A percentile compares a stretch with the other conserved stretches of the same genome.
Conservation (phyloP, 1,140 invertebrate genomes). For the Sinonovacula constricta region DNA sequence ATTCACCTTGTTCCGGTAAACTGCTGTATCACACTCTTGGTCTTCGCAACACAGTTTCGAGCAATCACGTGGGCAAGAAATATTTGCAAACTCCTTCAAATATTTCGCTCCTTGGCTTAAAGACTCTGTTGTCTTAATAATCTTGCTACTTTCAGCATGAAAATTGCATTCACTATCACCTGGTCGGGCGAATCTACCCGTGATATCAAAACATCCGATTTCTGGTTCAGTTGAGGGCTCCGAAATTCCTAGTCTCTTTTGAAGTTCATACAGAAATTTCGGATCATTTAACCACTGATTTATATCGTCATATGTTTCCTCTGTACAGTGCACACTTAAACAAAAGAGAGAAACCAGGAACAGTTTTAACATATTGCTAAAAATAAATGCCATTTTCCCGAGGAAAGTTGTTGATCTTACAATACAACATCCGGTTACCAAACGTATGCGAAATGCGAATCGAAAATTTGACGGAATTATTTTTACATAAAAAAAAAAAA, state of each 20-base stretch:
- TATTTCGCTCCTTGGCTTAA: slow-evolving; percentile 30
- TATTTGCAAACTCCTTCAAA: slow-evolving; percentile 21
- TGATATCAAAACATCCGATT: slow-evolving; percentile 12
- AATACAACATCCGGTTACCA: too few species aligned
- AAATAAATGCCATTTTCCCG: too few species aligned
- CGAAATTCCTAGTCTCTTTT: slow-evolving; percentile 20
- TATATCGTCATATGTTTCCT: slow-evolving; percentile 29
- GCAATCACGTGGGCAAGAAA: slow-evolving; percentile 35
- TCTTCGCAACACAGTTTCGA: slow-evolving; percentile 27
- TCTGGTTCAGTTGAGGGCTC: not conserved
- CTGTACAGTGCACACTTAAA: slow-evolving; percentile 6
- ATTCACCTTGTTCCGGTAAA: slow-evolving; percentile 45
- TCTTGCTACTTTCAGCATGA: slow-evolving; percentile 17
- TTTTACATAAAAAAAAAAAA: too few species aligned
- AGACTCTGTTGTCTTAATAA: slow-evolving; percentile 48
- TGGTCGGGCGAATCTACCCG: slow-evolving; percentile 2
- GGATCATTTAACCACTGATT: slow-evolving; percentile 35
- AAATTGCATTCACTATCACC: slow-evolving; percentile 7
- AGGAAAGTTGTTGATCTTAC: too few species aligned
- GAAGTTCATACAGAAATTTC: slow-evolving; percentile 19
- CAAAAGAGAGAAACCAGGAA: slow-evolving; percentile 6
- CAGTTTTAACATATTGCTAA: too few species aligned
- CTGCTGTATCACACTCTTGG: slow-evolving; percentile 39
- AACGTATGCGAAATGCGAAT: too few species aligned
- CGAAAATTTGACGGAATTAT: too few species aligned